Base-by-base conservation (phyloP, 2,113 vertebrate species). In the Megaleporinus macrocephalus region DNA sequence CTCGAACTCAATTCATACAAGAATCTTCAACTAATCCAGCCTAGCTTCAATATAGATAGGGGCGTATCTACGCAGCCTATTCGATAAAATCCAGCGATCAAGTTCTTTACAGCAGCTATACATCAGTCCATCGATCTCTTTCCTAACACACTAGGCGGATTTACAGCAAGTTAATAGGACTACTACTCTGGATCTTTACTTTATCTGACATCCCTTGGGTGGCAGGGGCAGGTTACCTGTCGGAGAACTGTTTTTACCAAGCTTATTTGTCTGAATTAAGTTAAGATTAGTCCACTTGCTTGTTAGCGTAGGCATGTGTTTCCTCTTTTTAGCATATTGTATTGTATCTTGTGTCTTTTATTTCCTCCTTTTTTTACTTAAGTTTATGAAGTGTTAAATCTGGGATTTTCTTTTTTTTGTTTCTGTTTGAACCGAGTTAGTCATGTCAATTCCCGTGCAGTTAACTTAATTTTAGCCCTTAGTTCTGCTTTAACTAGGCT, bases 281-380 rank as follows among this genome's bases (percentile, higher is more conserved):
- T 89, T 86, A 80, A 85, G 79, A 75, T 71, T 86, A 85, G 79
- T 79, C 76, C 41, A 85, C 79, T 87, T 88, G 85, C 88, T 87
- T 89, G 85, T 88, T 88, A 87, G 80, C n/a, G 18, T 85, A 86
- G 81, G 83, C 82, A 81, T 86, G 81, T 72, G 33, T 79, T 71
- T 79, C 59, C 78, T 76, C 80, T 27, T 68, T 85, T 86, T 84
- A 88, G 85, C 59, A 76, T 86, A 82, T 12, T 89, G 88, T 88
- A 85, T 84, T 89, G 88, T 89, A 88, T 83, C 47, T 85, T 87
- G 84, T 88, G 62, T 84, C 57, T 76, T 61, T 85, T 86, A 29
- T 29, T 84, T 81, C 81, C 76, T 61, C 73, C 49, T 71, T 78
- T 79, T 85, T 70, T 70, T 70, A 70, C 41, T 18, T 77, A 85